These are phyloP conservation scores for Lineus longissimus DNA, from an alignment of 1,140 invertebrate species.

Conservation along the genomic window DNA sequence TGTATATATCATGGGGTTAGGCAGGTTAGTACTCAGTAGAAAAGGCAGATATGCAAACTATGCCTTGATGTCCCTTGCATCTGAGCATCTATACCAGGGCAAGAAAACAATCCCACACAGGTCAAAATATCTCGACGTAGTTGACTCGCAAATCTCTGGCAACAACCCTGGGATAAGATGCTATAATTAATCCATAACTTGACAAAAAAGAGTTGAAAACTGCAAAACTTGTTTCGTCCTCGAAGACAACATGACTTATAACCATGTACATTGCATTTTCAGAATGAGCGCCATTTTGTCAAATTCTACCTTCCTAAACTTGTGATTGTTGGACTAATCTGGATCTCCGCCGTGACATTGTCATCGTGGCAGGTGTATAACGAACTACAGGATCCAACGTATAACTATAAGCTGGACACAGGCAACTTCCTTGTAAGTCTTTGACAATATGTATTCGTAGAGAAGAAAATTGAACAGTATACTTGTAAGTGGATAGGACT, in stretches of 20 bases:
- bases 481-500: slow-evolving; percentile 1
- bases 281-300: slow-evolving; percentile 80
- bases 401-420: slow-evolving; percentile 83
- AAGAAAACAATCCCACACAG: not conserved
- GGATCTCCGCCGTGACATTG: slow-evolving; percentile 79
- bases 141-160: too few species aligned
- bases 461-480: slow-evolving; percentile 7
- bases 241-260: too few species aligned
- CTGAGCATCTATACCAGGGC: too few species aligned
- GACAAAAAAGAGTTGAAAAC: not conserved
- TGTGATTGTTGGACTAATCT: slow-evolving; percentile 79
- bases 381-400: slow-evolving; percentile 84
- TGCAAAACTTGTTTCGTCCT: not conserved
- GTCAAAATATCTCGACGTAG: not conserved
- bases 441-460: not conserved
- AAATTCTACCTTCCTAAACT: slow-evolving; percentile 91
- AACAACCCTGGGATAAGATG: too few species aligned
- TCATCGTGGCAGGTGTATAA: slow-evolving; percentile 87
- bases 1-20: slow-evolving; percentile 90
- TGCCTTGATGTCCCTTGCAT: too few species aligned
- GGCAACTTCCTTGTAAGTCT: slow-evolving; percentile 78
- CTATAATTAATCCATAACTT: not conserved
- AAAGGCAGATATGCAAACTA: not conserved
- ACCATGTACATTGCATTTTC: slow-evolving; percentile 40
- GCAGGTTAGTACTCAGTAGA: slow-evolving; percentile 63